A percentile compares a stretch with the other conserved stretches of the same genome.
These are phyloP conservation scores for Eupithecia inturbata DNA, from an alignment of 2,888 invertebrate genomes.

Conservation along the genomic window DNA sequence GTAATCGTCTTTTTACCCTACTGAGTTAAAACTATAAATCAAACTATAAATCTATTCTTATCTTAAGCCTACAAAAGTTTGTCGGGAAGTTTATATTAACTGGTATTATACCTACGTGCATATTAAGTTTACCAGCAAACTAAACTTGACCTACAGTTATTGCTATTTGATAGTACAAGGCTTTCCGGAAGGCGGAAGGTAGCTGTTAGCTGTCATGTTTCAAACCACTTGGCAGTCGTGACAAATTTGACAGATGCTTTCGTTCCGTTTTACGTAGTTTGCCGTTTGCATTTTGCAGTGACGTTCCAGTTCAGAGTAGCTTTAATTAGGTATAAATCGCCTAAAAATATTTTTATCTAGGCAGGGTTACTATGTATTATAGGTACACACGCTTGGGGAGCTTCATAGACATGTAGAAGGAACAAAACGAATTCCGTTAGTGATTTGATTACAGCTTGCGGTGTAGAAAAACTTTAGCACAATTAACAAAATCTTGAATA, in stretches of 20 bases:
- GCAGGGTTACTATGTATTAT: too few species aligned
- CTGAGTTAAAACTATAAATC: too few species aligned
- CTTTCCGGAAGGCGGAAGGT: constrained; percentile 16
- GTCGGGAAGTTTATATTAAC: not conserved
- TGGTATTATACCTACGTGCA: not conserved
- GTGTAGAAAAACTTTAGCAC: too few species aligned
- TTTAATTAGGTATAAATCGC: too few species aligned
- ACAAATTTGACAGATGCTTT: constrained; percentile 75
- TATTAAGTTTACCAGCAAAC: not conserved
- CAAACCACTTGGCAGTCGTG: constrained; percentile 75
- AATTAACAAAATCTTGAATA: too few species aligned
- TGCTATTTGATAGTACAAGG: constrained; percentile 20
- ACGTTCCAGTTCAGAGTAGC: too few species aligned
- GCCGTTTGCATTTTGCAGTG: constrained; percentile 24
- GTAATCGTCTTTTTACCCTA: too few species aligned
- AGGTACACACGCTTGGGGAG: too few species aligned
- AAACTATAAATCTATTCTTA: not conserved
- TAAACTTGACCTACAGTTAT: constrained; percentile 11
- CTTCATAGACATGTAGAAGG: too few species aligned
- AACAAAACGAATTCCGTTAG: too few species aligned
- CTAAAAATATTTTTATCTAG: too few species aligned
- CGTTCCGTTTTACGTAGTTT: constrained; percentile 63
- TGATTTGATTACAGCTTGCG: too few species aligned
- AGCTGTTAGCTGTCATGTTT: constrained; percentile 60
- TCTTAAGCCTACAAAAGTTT: not conserved